Evolutionary conservation across 1,140 invertebrate genomes (phyloP).

Genomic region (Diachasma alloeum): DNA sequence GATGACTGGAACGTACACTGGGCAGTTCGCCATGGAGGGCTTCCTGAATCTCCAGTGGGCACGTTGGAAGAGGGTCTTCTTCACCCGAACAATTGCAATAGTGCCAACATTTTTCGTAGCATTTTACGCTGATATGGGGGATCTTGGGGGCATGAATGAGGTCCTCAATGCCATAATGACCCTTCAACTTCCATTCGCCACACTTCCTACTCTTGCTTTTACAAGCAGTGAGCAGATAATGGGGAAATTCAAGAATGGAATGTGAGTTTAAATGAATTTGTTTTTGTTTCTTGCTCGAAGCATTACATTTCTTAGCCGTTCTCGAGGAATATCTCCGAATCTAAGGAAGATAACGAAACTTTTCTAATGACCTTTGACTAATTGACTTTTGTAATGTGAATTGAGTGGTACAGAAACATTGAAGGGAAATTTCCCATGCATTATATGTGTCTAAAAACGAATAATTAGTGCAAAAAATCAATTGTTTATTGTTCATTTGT

Average conservation of each 20-base stretch:
- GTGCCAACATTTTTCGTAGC: conserved; percentile 87
- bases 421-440: too few species aligned
- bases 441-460: too few species aligned
- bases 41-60: conserved; percentile 90
- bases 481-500: too few species aligned
- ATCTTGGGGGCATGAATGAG: conserved; percentile 88
- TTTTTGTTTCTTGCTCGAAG: conserved; percentile 17
- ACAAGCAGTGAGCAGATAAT: conserved; percentile 83
- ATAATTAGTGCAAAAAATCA: too few species aligned
- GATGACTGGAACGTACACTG: conserved; percentile 85
- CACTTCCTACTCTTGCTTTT: conserved; percentile 88
- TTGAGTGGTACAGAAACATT: too few species aligned
- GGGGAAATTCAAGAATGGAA: conserved; percentile 83
- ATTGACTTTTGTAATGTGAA: too few species aligned
- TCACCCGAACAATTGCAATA: conserved; percentile 89
- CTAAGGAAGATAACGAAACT: too few species aligned
- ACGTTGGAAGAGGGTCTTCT: conserved; percentile 87
- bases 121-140: conserved; percentile 75
- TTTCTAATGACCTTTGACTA: too few species aligned
- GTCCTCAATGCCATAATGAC: conserved; percentile 91
- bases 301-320: neutral
- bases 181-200: conserved; percentile 83
- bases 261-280: conserved; percentile 62
- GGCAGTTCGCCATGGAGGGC: conserved; percentile 85
- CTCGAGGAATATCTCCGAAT: too few species aligned